A percentile compares a stretch with the other conserved stretches of the same genome.
Evolutionary conservation across 1,140 invertebrate species (phyloP).

Genomic region (Heterodera schachtii): DNA sequence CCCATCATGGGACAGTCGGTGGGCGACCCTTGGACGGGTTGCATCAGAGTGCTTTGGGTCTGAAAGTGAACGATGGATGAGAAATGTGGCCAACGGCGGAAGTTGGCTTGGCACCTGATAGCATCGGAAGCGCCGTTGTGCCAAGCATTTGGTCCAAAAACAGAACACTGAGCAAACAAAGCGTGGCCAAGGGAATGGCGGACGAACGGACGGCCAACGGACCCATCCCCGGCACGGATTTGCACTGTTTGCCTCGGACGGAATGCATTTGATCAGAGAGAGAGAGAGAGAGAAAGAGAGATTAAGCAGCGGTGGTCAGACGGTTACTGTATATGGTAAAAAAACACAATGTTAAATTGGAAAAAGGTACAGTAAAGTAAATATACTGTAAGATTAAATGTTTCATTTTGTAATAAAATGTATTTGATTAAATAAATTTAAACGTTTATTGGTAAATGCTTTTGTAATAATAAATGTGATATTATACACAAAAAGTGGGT

Average conservation of each 20-base stretch:
- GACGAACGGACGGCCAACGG: not conserved
- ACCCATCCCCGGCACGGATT: not conserved
- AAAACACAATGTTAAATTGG: too few relatives aligned
- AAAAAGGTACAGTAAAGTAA: too few relatives aligned
- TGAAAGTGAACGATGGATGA: not conserved
- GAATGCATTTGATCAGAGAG: not conserved
- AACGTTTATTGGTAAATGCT: too few relatives aligned
- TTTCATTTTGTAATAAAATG: too few relatives aligned
- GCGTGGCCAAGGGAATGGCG: constrained; percentile 5
- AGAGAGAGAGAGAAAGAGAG: too few relatives aligned
- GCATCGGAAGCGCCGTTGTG: constrained; percentile 4
- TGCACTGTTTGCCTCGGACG: not conserved
- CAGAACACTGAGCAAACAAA: constrained; percentile 15
- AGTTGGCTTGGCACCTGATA: not conserved
- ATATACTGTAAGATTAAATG: too few relatives aligned
- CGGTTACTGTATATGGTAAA: too few relatives aligned
- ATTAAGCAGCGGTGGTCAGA: too few relatives aligned
- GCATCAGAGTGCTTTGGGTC: constrained; percentile 1
- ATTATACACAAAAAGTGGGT: too few relatives aligned
- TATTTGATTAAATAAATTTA: too few relatives aligned
- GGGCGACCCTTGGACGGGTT: not conserved
- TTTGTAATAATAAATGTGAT: too few relatives aligned
- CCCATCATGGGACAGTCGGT: not conserved
- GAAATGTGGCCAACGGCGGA: not conserved
- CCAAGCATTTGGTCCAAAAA: constrained; percentile 9